Percentiles rank a stretch among this genome's conserved stretches.
Evolutionary conservation across 2,797 vertebrate genomes (phyloP).

Genomic region (Gallinago nigripennis): DNA sequence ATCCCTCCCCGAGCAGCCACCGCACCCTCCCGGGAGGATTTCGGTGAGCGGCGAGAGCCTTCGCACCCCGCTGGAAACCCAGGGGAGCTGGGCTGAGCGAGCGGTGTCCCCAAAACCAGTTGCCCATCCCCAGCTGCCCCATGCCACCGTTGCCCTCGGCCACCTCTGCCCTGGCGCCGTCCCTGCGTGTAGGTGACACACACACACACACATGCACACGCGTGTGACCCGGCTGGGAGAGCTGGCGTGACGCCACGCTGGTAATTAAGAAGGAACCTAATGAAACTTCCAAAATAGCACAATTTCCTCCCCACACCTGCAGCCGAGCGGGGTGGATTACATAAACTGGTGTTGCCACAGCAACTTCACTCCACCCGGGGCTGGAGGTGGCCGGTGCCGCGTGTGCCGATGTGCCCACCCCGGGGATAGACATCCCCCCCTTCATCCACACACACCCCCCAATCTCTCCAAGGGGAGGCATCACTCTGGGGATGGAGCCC

Average conservation of each 20-base stretch:
- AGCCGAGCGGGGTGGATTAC: constrained; percentile 67
- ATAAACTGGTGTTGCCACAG: constrained; percentile 72
- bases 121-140: background rate
- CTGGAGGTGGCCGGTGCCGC: constrained; percentile 42
- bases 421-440: background rate
- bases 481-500: background rate
- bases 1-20: background rate
- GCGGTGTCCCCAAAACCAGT: background rate
- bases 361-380: constrained; percentile 54
- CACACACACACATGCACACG: too few species aligned
- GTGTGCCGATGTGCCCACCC: background rate
- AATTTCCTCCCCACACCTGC: constrained; percentile 64
- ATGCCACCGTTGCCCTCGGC: background rate
- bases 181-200: background rate
- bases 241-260: background rate
- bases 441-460: too few species aligned
- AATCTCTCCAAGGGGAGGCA: background rate
- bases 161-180: accelerated
- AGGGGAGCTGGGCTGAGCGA: background rate
- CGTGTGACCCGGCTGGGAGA: background rate
- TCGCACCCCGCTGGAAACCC: background rate
- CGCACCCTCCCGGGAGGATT: background rate
- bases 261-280: constrained; percentile 33
- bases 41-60: accelerated
- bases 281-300: constrained; percentile 40